phyloP scores from a whole-genome alignment of 2,113 vertebrate genomes.

The Ariopsis seemanni region DNA sequence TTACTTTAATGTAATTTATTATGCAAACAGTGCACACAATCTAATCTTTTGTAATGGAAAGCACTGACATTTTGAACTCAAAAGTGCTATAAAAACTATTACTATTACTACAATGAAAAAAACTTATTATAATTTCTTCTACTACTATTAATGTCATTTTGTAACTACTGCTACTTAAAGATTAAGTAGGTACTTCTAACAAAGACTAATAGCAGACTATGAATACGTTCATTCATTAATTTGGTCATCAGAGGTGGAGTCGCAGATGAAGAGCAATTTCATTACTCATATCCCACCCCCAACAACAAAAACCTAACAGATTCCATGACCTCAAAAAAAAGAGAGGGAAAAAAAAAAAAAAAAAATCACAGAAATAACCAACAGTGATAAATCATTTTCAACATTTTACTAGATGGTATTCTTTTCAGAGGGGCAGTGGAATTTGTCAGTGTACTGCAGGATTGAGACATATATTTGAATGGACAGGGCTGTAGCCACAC shows the following conservation, averaged over 20 bases:
- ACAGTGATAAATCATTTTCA: constrained; percentile 28
- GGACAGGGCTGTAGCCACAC: constrained; percentile 13
- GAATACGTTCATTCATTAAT: background rate
- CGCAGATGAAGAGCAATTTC: background rate
- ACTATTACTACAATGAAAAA: background rate
- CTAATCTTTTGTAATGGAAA: background rate
- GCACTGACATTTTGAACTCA: background rate
- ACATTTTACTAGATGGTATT: constrained; percentile 28
- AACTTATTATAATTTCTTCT: too few species aligned
- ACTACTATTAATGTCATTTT: background rate
- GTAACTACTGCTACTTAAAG: background rate
- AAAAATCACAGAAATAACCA: background rate
- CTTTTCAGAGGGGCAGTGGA: constrained; percentile 32
- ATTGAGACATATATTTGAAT: constrained; percentile 27
- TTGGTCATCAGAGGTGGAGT: background rate
- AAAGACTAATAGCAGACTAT: background rate
- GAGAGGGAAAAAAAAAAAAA: background rate
- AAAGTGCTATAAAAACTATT: background rate
- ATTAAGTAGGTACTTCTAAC: background rate
- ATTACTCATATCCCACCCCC: background rate
- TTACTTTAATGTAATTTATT: background rate
- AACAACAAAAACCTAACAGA: background rate
- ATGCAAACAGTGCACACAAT: background rate
- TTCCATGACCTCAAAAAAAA: background rate
- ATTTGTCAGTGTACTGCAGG: constrained; percentile 42